These are phyloP conservation scores for Oreochromis niloticus DNA, from an alignment of 2,113 vertebrate genomes.

Conservation along the genomic window DNA sequence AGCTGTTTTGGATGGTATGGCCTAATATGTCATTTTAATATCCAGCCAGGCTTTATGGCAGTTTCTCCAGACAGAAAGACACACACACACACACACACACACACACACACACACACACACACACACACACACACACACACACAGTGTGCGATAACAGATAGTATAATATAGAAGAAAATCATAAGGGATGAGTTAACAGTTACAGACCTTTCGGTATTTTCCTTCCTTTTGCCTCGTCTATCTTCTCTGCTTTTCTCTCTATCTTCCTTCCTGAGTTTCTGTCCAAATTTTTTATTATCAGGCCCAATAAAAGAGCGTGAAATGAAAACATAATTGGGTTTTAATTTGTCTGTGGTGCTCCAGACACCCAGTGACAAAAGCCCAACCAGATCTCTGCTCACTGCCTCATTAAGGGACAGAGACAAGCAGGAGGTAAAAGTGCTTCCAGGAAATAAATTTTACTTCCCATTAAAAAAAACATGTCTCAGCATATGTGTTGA, in stretches of 20 bases:
- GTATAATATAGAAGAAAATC: not conserved
- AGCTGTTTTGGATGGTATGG: not conserved
- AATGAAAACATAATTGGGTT: constrained; percentile 74
- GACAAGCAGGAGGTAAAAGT: constrained; percentile 9
- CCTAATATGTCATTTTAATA: constrained; percentile 30
- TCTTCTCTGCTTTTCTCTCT: not conserved
- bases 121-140: not conserved
- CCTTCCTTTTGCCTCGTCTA: not conserved
- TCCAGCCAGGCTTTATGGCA: not conserved
- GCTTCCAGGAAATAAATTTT: not conserved
- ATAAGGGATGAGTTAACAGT: constrained; percentile 15
- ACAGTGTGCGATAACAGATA: not conserved
- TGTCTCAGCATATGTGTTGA: not conserved
- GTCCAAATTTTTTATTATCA: constrained; percentile 40
- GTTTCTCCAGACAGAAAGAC: not conserved
- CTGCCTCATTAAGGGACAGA: constrained; percentile 37
- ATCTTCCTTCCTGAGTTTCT: not conserved
- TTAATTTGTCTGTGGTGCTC: constrained; percentile 64
- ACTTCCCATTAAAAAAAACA: not conserved
- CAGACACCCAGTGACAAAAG: constrained; percentile 48
- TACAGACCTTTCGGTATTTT: not conserved
- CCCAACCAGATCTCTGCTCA: constrained; percentile 29
- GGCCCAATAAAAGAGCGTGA: constrained; percentile 62
- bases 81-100: not conserved
- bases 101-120: not conserved